Percentiles rank a stretch among this genome's conserved stretches.
These are phyloP conservation scores for Natrix natrix DNA, from an alignment of 2,797 vertebrate genomes.

Conservation along the genomic window DNA sequence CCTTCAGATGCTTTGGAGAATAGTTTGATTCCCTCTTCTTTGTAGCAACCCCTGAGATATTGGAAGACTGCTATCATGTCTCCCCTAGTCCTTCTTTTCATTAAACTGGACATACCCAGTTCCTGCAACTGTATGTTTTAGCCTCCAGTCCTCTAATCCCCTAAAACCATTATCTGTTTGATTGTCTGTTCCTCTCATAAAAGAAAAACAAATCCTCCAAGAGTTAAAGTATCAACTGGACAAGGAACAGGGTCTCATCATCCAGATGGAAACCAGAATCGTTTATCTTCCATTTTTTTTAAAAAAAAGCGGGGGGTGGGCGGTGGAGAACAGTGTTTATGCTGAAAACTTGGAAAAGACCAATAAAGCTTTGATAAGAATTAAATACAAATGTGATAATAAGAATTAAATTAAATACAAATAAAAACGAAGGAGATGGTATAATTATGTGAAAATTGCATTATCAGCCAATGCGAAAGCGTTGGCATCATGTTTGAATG, in stretches of 20 bases:
- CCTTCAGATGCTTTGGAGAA: no score
- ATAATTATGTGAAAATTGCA: slow-evolving; percentile 1
- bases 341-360: not conserved
- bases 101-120: no score
- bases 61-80: no score
- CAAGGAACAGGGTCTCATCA: not conserved
- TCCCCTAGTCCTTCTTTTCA: no score
- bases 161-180: no score
- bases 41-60: no score
- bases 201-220: not conserved
- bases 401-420: no score
- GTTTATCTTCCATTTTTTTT: not conserved
- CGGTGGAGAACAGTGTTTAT: not conserved
- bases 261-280: slow-evolving; percentile 4
- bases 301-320: no score
- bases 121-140: no score
- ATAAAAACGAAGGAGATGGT: not conserved
- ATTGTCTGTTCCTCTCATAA: not conserved
- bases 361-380: not conserved
- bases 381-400: not conserved
- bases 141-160: no score
- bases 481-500: not conserved
- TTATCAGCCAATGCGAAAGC: not conserved
- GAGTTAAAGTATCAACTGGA: not conserved
- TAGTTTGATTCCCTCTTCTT: no score